Percentiles rank a stretch among this genome's conserved stretches.
These are phyloP conservation scores for Strigamia crassipes DNA, from an alignment of 2,888 invertebrate genomes.

Conservation along the genomic window DNA sequence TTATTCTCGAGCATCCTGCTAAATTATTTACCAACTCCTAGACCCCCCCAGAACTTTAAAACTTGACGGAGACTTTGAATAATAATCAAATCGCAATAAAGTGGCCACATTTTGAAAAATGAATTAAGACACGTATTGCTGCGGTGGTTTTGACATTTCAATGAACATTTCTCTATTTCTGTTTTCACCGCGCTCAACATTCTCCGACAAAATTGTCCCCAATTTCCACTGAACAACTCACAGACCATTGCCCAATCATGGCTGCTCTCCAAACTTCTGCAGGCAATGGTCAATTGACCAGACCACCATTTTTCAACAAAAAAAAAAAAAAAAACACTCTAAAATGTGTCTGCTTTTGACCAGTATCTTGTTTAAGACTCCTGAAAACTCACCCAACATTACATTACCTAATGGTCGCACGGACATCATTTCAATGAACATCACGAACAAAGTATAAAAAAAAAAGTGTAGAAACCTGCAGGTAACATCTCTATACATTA, in stretches of 20 bases:
- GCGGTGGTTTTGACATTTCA: too few species aligned
- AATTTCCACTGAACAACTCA: conserved; percentile 5
- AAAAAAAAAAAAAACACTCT: not conserved
- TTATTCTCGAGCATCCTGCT: too few species aligned
- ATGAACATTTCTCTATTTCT: not conserved
- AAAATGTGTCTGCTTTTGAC: conserved; percentile 8
- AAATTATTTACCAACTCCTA: too few species aligned
- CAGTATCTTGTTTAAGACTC: not conserved
- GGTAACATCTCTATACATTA: not conserved
- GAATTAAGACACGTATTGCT: too few species aligned
- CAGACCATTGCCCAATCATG: not conserved
- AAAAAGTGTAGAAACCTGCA: not conserved
- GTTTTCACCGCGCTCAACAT: not conserved
- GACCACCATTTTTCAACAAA: conserved; percentile 9
- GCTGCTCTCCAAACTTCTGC: conserved; percentile 17
- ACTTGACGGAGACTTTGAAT: too few species aligned
- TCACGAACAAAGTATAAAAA: conserved; percentile 18
- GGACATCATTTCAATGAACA: conserved; percentile 6
- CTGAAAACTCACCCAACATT: not conserved
- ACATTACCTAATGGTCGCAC: not conserved
- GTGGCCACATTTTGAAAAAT: too few species aligned
- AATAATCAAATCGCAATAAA: too few species aligned
- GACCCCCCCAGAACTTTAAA: too few species aligned
- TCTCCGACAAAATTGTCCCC: not conserved
- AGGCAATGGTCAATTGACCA: conserved; percentile 29